Percentiles rank a stretch among this genome's conserved stretches.
Conservation (phyloP, 2,113 vertebrate genomes). For the Hippopotamus amphibius region DNA sequence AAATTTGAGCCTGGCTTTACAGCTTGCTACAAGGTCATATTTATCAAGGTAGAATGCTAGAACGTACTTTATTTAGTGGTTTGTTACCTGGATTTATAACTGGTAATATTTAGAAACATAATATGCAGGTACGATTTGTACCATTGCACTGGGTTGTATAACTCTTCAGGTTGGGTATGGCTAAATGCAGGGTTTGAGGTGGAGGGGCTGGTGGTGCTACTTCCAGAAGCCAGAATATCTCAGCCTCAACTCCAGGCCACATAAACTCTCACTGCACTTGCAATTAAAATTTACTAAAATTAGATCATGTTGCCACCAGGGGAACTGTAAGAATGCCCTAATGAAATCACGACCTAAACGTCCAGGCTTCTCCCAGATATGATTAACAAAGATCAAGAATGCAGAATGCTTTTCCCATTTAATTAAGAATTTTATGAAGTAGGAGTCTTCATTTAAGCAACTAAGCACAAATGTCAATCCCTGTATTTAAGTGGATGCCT, state of each 20-base stretch:
- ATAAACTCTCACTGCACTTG: conserved; percentile 53
- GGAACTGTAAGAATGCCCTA: conserved; percentile 69
- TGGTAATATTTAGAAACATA: conserved; percentile 10
- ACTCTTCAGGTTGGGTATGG: neutral
- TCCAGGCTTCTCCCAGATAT: conserved; percentile 69
- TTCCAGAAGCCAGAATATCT: conserved; percentile 37
- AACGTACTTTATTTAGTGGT: neutral
- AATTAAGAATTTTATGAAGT: conserved; percentile 78
- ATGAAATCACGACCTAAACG: conserved; percentile 74
- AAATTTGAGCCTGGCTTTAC: conserved; percentile 31
- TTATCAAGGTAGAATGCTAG: neutral
- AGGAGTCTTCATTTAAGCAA: conserved; percentile 61
- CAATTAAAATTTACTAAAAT: conserved; percentile 80
- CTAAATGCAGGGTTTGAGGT: neutral
- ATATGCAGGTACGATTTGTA: neutral
- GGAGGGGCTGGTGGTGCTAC: neutral
- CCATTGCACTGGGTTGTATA: neutral
- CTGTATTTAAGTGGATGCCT: neutral
- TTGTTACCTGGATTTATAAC: neutral
- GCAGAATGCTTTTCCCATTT: conserved; percentile 69
- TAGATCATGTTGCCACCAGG: conserved; percentile 71
- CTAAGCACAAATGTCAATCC: conserved; percentile 45
- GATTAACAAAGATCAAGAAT: conserved; percentile 77
- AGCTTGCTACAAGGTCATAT: neutral
- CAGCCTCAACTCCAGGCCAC: conserved; percentile 27